Conservation (phyloP, 1,140 invertebrate genomes). For the Pinna nobilis region DNA sequence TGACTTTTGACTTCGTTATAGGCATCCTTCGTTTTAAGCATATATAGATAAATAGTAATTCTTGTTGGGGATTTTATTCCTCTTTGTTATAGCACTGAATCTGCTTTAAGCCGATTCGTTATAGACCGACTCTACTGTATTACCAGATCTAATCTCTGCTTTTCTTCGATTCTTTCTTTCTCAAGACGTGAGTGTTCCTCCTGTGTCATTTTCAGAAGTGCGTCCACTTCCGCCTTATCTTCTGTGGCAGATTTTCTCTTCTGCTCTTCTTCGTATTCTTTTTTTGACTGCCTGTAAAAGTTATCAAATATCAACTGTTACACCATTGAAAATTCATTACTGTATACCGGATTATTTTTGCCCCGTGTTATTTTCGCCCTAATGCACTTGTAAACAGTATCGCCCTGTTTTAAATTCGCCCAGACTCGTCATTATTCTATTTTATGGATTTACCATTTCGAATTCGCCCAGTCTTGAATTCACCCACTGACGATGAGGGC, state of each 20-base stretch:
- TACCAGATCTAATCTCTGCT: conserved; percentile 59
- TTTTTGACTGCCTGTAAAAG: conserved; percentile 57
- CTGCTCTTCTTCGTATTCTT: conserved; percentile 60
- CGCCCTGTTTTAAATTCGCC: too few relatives aligned
- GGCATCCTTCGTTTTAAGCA: too few relatives aligned
- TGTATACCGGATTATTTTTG: background rate
- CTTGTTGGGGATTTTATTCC: too few relatives aligned
- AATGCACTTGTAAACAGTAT: background rate
- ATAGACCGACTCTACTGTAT: background rate
- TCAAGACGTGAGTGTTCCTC: conserved; percentile 48
- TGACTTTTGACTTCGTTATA: too few relatives aligned
- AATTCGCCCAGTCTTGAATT: background rate
- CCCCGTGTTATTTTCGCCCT: background rate
- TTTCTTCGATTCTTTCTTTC: conserved; percentile 50
- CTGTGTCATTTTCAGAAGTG: conserved; percentile 51
- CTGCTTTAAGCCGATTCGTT: too few relatives aligned
- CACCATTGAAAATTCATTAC: background rate
- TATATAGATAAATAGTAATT: too few relatives aligned
- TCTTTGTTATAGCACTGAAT: too few relatives aligned
- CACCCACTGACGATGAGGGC: too few relatives aligned
- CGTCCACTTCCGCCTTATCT: conserved; percentile 45
- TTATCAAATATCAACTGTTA: conserved; percentile 5
- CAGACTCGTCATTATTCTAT: background rate
- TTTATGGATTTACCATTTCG: background rate
- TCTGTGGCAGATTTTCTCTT: conserved; percentile 26